Base-by-base conservation (phyloP, 2,113 vertebrate genomes). In the Gallinago undulata region DNA sequence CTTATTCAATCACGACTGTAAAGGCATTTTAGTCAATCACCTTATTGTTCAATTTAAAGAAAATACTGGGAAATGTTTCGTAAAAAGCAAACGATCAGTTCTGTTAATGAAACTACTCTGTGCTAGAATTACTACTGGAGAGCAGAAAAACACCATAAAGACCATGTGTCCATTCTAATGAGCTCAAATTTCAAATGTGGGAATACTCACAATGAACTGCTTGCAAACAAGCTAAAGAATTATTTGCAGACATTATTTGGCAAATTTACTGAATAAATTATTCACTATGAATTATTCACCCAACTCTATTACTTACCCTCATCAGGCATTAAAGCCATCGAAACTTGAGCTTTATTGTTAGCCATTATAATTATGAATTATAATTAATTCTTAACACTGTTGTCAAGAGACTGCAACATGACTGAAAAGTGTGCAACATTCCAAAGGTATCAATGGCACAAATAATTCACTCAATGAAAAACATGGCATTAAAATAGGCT, bases 341-440 rank as follows among this genome's bases (percentile, higher is more conserved):
- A 94, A 96, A 95, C 89, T 91, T 88, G 89, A 95, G 87, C 84
- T 94, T 95, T 96, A 91, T 95, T 97, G 91, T 95, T 91, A 97
- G 91, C 93, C 57, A 88, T 80, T 96, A 69, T 93, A 94, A 96
- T 96, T 94, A 96, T 76, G 90, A 95, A 95, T 96, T 96, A 87
- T 95, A 97, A 97, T 97, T 96, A 97, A 96, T 97, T 95, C 95
- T 95, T 95, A 97, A 94, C 94, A 96, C 82, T 87, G 89, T 93
- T 96, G 87, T 96, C 97, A 91, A 94, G 96, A 91, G 93, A 93
- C 90, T 79, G 77, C 53, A 86, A 92, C 90, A 91, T 15, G 64
- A 89, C 90, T 84, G 86, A 90, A 93, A 93, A 90, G 70, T 77
- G 57, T 4, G 3, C 62, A 94, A 84, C 74, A 89, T 96, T 96